Evolutionary conservation across 2,888 invertebrate species (phyloP).

Genomic region (Cheilosia grossa): DNA sequence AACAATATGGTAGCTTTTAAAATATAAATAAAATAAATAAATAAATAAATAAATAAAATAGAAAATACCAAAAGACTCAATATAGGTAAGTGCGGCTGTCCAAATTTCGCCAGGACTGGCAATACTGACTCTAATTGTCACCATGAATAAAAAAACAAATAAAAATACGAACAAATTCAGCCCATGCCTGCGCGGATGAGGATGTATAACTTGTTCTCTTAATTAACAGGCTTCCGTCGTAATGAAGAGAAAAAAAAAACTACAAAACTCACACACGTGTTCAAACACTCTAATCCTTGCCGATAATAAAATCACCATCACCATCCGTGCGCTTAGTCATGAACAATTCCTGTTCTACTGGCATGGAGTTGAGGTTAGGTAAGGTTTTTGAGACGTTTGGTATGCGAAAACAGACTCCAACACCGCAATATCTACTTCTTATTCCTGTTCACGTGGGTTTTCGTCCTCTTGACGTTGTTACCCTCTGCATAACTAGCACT

Average conservation of each 20-base stretch:
- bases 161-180: not conserved
- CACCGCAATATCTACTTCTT: no score
- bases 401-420: not conserved
- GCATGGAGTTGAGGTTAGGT: constrained; percentile 44
- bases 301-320: not conserved
- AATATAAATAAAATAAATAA: no score
- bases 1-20: no score
- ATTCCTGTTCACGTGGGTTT: not conserved
- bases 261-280: constrained; percentile 37
- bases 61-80: no score
- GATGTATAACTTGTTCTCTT: not conserved
- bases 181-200: no score
- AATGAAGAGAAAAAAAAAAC: constrained; percentile 43
- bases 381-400: constrained; percentile 9
- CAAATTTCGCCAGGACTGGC: no score
- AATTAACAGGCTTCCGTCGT: constrained; percentile 40
- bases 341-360: constrained; percentile 22
- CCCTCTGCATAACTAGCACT: no score
- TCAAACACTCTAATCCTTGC: constrained; percentile 20
- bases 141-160: no score
- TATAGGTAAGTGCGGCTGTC: no score
- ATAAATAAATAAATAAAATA: no score
- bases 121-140: no score
- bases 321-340: not conserved
- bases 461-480: constrained; percentile 11